Evolutionary conservation across 2,888 invertebrate species (phyloP).

Genomic region (Diplolepis rosae): DNA sequence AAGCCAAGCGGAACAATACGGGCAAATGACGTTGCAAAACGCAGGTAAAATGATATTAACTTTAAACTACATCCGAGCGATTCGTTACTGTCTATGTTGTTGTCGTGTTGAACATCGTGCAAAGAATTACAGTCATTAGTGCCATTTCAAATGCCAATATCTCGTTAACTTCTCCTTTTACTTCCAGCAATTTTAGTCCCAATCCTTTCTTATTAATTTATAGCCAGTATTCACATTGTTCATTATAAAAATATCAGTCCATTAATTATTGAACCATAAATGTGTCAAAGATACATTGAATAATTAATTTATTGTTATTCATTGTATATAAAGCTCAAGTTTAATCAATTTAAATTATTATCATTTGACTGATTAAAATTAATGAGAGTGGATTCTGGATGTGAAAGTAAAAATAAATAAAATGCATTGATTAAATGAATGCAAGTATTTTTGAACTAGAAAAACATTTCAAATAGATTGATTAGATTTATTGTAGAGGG

Average conservation of each 20-base stretch:
- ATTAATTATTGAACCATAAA: constrained; percentile 4
- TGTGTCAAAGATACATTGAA: background rate
- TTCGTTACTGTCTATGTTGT: constrained; percentile 7
- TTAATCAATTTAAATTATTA: background rate
- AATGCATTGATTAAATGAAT: too few relatives aligned
- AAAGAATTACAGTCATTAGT: constrained; percentile 21
- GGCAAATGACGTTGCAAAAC: constrained; percentile 25
- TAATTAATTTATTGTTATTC: background rate
- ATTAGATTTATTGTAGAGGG: constrained; percentile 26
- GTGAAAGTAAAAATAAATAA: background rate
- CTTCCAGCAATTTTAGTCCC: background rate
- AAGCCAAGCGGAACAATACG: constrained; percentile 6
- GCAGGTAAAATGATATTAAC: constrained; percentile 8
- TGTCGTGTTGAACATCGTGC: constrained; percentile 12
- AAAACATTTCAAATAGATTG: constrained; percentile 24
- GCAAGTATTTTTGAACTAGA: background rate
- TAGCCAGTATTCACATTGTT: background rate
- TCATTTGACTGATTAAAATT: background rate
- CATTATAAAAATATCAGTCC: background rate
- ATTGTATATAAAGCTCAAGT: background rate
- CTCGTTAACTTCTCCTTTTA: constrained; percentile 3
- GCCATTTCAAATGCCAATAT: constrained; percentile 13
- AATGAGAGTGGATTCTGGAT: too few relatives aligned
- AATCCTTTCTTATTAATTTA: background rate
- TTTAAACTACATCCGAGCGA: constrained; percentile 4